Evolutionary conservation across 2,113 vertebrate species (phyloP), one percentile per base, ranked within the genome.

Genomic region (Tamias sibiricus): DNA sequence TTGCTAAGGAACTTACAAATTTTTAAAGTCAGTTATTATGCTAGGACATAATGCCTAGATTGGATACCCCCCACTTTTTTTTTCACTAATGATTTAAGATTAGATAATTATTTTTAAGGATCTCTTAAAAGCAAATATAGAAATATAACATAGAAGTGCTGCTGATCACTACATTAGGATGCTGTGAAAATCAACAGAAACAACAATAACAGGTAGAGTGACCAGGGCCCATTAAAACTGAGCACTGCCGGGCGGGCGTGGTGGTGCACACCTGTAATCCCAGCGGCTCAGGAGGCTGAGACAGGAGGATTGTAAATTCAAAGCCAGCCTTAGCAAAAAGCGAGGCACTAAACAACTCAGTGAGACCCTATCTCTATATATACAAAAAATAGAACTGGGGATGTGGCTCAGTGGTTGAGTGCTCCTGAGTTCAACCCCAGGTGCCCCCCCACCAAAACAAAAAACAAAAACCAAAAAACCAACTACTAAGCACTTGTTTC

Each of bases 41-140:
- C 47, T 42, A 49, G 40, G 12, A 81, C 24, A 42, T n/a, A 76
- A 30, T 77, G 17, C 47, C 22, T 88, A 35, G 32, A 79, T 35
- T 57, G 40, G 9, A 69, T 69, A 14, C 64, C 19, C 16, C 42
- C 81, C 7, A 20, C 20, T 57, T 37, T 80, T 80, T 26, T 42
- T 81, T 90, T 93, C 90, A 90, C 24, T 69, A 62, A 75, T 69
- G 19, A 19, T 69, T 92, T 44, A 90, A 64, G n/a, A 90, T 76
- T 64, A 69, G 87, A 35, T 91, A 81, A 72, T 77, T 24, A 19
- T 49, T 44, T 69, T 69, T 57, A 57, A 89, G 42, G n/a, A 90
- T 62, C 11, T 74, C 8, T 26, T 86, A 87, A 82, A 74, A 66
- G 32, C 16, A 81, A 64, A 52, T 30, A 66, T 37, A 69, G 40